These are phyloP conservation scores for Glandiceps talaboti DNA, from an alignment of 53 echinoderm and acorn worm genomes.

Conservation along the genomic window DNA sequence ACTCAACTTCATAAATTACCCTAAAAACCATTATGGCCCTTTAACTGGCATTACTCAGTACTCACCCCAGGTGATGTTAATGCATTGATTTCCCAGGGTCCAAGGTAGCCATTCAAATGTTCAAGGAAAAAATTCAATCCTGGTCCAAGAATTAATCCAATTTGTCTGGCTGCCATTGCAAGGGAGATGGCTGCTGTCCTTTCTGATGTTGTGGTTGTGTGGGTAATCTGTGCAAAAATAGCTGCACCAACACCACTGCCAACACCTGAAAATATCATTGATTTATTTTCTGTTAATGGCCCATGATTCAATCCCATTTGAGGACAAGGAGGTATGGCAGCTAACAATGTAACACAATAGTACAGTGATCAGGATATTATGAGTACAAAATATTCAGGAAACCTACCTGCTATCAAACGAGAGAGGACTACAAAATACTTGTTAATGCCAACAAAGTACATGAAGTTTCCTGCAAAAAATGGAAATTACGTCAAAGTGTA, in stretches of 20 bases:
- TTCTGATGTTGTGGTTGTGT: constrained; percentile 61
- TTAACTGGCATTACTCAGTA: too few relatives aligned
- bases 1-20: too few relatives aligned
- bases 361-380: too few relatives aligned
- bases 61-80: constrained; percentile 76
- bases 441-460: constrained; percentile 67
- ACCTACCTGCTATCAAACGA: constrained; percentile 62
- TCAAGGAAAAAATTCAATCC: constrained; percentile 65
- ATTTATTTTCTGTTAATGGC: too few relatives aligned
- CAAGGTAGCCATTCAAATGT: constrained; percentile 50
- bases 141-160: constrained; percentile 85
- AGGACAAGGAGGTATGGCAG: too few relatives aligned
- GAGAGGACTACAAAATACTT: constrained; percentile 44
- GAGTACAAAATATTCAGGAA: too few relatives aligned
- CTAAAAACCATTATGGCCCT: too few relatives aligned
- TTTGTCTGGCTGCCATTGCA: constrained; percentile 67
- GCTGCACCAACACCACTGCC: constrained; percentile 81
- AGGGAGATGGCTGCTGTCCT: constrained; percentile 59
- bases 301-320: too few relatives aligned
- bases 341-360: too few relatives aligned
- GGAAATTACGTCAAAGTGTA: too few relatives aligned
- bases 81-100: constrained; percentile 36
- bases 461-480: constrained; percentile 72
- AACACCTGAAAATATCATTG: constrained; percentile 65
- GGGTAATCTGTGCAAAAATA: constrained; percentile 78